Percentiles rank a stretch among this genome's conserved stretches.
Evolutionary conservation across 2,888 invertebrate genomes (phyloP).

Genomic region (Tetropium fuscum): DNA sequence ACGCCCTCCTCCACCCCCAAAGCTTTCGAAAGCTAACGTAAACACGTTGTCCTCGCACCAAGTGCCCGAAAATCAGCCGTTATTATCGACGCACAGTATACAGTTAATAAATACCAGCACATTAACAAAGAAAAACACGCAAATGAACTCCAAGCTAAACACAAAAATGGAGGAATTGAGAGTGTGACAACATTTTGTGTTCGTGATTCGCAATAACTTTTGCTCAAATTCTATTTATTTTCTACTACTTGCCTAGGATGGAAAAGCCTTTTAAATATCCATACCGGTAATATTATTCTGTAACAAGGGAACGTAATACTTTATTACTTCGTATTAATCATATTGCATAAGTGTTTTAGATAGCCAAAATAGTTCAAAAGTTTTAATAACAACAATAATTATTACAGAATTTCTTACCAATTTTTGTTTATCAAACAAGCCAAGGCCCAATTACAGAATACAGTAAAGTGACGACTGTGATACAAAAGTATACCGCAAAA

Average conservation of each 20-base stretch:
- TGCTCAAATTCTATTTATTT: constrained; percentile 51
- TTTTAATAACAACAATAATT: too few relatives aligned
- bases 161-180: constrained; percentile 83
- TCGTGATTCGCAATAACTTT: constrained; percentile 53
- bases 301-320: too few relatives aligned
- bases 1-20: constrained; percentile 82
- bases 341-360: too few relatives aligned
- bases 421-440: too few relatives aligned
- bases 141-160: constrained; percentile 71
- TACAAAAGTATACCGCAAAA: too few relatives aligned
- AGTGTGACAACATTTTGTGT: constrained; percentile 76
- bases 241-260: constrained; percentile 17
- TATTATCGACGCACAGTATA: constrained; percentile 81
- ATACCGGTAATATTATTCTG: too few relatives aligned
- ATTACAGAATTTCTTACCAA: too few relatives aligned
- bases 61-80: constrained; percentile 76
- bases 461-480: too few relatives aligned
- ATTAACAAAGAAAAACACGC: constrained; percentile 81
- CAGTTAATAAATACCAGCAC: constrained; percentile 84
- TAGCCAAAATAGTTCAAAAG: too few relatives aligned
- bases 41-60: constrained; percentile 68
- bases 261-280: constrained; percentile 2
- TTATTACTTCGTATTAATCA: too few relatives aligned
- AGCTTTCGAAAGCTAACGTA: constrained; percentile 73
- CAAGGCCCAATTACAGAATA: too few relatives aligned